Evolutionary conservation across 2,888 invertebrate species (phyloP).

Genomic region (Trachelus troglodyta): DNA sequence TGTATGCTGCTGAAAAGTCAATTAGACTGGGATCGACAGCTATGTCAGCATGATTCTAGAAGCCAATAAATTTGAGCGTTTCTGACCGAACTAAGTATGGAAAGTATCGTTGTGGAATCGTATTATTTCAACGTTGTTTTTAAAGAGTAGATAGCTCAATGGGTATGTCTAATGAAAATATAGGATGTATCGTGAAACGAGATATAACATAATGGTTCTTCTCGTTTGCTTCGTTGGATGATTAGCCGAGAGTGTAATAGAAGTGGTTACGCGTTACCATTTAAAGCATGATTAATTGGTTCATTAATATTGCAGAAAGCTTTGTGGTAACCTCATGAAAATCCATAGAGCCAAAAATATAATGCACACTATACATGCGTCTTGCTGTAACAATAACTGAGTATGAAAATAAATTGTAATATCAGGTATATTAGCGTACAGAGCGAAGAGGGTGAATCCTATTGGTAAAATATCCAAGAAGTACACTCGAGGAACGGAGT

Average conservation of each 20-base stretch:
- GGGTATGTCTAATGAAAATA: not conserved
- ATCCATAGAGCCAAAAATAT: not conserved
- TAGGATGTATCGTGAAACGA: not conserved
- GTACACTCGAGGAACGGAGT: not conserved
- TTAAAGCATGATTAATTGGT: not conserved
- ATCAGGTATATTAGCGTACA: not conserved
- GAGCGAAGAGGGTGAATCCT: not conserved
- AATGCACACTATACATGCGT: not conserved
- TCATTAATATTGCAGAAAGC: not conserved
- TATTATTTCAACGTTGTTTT: not conserved
- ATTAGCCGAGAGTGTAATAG: not conserved
- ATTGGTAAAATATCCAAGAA: not conserved
- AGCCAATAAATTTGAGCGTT: slow-evolving; percentile 46
- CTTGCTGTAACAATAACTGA: not conserved
- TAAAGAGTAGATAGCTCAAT: not conserved
- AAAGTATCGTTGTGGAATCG: not conserved
- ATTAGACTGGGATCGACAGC: slow-evolving; percentile 50
- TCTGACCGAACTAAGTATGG: not conserved
- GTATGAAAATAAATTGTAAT: not conserved
- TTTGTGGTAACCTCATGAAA: not conserved
- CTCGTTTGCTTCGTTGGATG: not conserved
- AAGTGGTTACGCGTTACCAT: not conserved
- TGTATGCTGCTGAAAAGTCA: slow-evolving; percentile 45
- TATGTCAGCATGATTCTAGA: slow-evolving; percentile 50
- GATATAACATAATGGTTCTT: not conserved